phyloP scores from a whole-genome alignment of 2,888 invertebrate species.

The Eremobia ochroleuca region DNA sequence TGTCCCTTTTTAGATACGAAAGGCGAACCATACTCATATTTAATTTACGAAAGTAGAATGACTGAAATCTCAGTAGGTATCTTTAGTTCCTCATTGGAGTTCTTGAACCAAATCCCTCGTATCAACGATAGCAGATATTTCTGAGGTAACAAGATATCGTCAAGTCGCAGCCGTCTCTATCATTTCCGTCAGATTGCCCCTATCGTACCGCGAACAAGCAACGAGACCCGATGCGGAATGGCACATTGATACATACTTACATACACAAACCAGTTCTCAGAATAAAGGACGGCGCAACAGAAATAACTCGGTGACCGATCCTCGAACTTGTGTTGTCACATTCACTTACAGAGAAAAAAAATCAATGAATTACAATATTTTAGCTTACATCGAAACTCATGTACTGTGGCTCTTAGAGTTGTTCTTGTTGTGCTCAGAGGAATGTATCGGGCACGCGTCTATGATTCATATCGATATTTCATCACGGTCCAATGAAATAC shows the following conservation, averaged over 20 bases:
- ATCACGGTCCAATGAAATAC: slow-evolving; percentile 70
- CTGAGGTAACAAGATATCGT: slow-evolving; percentile 61
- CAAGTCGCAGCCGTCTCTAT: slow-evolving; percentile 70
- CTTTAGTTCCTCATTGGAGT: slow-evolving; percentile 14
- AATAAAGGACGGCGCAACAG: slow-evolving; percentile 71
- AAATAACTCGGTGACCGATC: slow-evolving; percentile 78
- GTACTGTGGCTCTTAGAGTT: slow-evolving; percentile 18
- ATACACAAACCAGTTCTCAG: slow-evolving; percentile 74
- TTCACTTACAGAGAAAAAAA: slow-evolving; percentile 59
- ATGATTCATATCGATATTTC: slow-evolving; percentile 69
- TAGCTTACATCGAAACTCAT: slow-evolving; percentile 2
- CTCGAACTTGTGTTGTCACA: slow-evolving; percentile 71
- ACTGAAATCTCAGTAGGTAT: slow-evolving; percentile 21
- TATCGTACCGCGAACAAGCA: slow-evolving; percentile 72
- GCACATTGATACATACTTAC: slow-evolving; percentile 62
- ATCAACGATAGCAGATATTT: slow-evolving; percentile 37
- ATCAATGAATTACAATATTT: slow-evolving; percentile 17
- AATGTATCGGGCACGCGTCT: slow-evolving; percentile 53
- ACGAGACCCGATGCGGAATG: slow-evolving; percentile 69
- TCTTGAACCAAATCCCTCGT: slow-evolving; percentile 10
- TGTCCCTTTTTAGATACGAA: background rate
- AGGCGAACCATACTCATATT: background rate
- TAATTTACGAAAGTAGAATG: slow-evolving; percentile 4
- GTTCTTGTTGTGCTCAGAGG: slow-evolving; percentile 29
- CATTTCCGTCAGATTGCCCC: slow-evolving; percentile 79